These are phyloP conservation scores for Antheraea yamamai DNA, from an alignment of 2,888 invertebrate genomes.

Conservation along the genomic window DNA sequence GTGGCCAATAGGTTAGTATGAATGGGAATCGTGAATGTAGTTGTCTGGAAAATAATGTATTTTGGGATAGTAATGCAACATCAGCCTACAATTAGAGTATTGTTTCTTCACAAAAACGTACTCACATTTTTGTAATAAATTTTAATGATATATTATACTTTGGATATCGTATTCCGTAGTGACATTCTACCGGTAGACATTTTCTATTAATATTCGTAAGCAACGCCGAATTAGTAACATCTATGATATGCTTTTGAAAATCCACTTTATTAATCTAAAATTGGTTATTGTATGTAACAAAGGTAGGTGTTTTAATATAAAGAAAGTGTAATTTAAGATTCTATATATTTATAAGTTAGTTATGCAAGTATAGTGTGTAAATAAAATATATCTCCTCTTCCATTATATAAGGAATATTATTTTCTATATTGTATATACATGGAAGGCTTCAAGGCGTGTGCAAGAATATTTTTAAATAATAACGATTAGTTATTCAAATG, in stretches of 20 bases:
- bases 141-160: neutral
- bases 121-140: neutral
- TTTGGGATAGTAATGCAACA: neutral
- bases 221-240: neutral
- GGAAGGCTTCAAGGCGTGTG: conserved; percentile 72
- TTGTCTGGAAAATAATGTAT: too few relatives aligned
- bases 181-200: neutral
- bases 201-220: neutral
- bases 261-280: neutral
- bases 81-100: neutral
- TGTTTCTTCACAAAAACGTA: neutral
- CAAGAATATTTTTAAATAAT: conserved; percentile 29
- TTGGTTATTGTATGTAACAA: neutral
- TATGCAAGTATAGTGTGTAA: conserved; percentile 23
- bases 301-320: neutral
- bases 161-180: neutral
- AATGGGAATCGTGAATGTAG: neutral
- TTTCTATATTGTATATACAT: conserved; percentile 66
- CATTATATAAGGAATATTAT: conserved; percentile 21
- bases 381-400: conserved; percentile 30
- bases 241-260: neutral
- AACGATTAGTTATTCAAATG: neutral
- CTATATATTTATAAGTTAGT: neutral
- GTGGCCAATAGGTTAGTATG: neutral
- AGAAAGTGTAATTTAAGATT: neutral